Evolutionary conservation across 2,113 vertebrate species (phyloP), one percentile per base, ranked within the genome.

Genomic region (Gambusia affinis): DNA sequence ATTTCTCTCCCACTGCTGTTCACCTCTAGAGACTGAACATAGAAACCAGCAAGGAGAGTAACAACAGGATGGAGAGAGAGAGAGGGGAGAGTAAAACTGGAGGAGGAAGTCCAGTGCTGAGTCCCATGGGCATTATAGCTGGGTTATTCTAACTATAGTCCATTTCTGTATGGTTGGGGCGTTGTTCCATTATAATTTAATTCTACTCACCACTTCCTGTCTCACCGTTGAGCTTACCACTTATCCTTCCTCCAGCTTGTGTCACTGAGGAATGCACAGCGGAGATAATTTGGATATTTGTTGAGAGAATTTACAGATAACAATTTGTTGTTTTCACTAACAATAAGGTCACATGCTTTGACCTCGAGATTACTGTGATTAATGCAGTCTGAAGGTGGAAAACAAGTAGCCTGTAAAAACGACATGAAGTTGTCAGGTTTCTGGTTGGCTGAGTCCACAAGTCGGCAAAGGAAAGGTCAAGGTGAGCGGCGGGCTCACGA

Each of bases 131-230:
- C 31, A 61, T 60, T 44, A 69, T 63, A 79, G 79, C 78, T 84
- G 75, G 86, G 88, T 77, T 70, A 60, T 70, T 83, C 87, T 90
- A 92, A 90, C 83, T 92, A 88, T 90, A 92, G 84, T 72, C 80
- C 74, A 80, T 79, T 69, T 83, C 72, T 81, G 76, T n/a, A 35
- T 27, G 39, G 57, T 29, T 64, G 8, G 71, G 79, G 76, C 10
- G 77, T 33, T 85, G 81, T 84, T 63, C 67, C 87, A 31, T 80
- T 74, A 77, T 88, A 87, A 79, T 83, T 73, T 79, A 81, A 76
- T 79, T 77, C 39, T 39, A 64, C n/a, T 67, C 57, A 15, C 30
- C 28, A 47, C 67, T 87, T 87, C 80, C 75, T 89, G 76, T 81
- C 11, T 78, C 39, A 61, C 69, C 47, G 70, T 65, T 19, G 3